A percentile compares a stretch with the other conserved stretches of the same genome.
Evolutionary conservation across 37 sponge, comb jelly and placozoan species (phyloP).

Genomic region (Haliclona indistincta): DNA sequence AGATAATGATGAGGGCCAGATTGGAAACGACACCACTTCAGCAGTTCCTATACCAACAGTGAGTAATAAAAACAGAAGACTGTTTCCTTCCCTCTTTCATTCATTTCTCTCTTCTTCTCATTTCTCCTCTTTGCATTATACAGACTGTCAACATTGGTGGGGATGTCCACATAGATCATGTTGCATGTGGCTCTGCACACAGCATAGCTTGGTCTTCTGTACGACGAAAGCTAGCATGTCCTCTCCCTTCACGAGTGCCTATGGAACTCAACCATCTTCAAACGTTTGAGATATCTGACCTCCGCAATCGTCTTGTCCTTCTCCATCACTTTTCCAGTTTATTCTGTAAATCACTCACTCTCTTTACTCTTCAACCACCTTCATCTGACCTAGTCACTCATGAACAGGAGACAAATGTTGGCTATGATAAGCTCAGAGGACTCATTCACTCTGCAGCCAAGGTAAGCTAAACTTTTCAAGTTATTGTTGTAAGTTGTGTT

Average conservation of each 20-base stretch:
- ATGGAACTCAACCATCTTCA: constrained; percentile 88
- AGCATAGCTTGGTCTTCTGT: constrained; percentile 87
- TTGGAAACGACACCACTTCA: constrained; percentile 82
- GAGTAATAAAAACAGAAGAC: background rate
- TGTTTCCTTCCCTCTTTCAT: background rate
- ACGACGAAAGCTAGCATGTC: constrained; percentile 48
- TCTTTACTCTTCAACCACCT: constrained; percentile 63
- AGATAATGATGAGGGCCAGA: constrained; percentile 98
- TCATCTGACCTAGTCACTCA: background rate
- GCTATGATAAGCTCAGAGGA: constrained; percentile 60
- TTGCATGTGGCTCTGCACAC: constrained; percentile 95
- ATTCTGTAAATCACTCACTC: constrained; percentile 71
- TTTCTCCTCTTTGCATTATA: background rate
- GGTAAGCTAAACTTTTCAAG: constrained; percentile 35
- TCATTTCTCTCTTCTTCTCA: background rate
- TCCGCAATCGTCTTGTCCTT: constrained; percentile 84
- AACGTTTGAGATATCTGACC: constrained; percentile 39
- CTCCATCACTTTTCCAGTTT: constrained; percentile 82
- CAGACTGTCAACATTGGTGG: constrained; percentile 1
- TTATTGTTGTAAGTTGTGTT: background rate
- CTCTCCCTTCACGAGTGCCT: constrained; percentile 73
- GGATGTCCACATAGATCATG: constrained; percentile 74
- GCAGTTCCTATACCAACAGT: constrained; percentile 71
- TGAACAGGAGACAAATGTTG: background rate
- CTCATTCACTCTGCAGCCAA: constrained; percentile 70